These are phyloP conservation scores for Cyprinella venusta DNA, from an alignment of 2,797 vertebrate genomes.

Conservation along the genomic window DNA sequence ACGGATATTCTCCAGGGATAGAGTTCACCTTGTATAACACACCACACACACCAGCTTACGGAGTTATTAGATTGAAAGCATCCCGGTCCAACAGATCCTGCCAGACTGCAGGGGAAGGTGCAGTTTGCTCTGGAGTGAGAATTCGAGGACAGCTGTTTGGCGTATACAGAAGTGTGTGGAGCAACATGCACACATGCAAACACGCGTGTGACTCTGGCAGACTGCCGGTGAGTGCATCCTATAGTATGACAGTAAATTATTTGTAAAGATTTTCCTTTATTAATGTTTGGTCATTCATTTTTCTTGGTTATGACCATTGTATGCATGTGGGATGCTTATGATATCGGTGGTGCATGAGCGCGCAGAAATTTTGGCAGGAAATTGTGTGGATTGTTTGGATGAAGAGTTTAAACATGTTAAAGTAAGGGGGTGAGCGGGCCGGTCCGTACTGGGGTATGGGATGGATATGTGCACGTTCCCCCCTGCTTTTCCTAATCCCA, in stretches of 20 bases:
- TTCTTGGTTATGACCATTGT: background rate
- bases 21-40: conserved; percentile 3
- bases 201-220: conserved; percentile 3
- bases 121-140: background rate
- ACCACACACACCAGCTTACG: conserved; percentile 1
- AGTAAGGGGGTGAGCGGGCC: conserved; percentile 17
- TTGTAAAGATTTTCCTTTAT: conserved; percentile 24
- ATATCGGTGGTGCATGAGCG: background rate
- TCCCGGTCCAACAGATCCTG: conserved; percentile 9
- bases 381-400: conserved; percentile 30
- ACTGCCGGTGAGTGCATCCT: background rate
- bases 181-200: conserved; percentile 41
- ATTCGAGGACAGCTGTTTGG: background rate
- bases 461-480: background rate
- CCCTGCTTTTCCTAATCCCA: background rate
- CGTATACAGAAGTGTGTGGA: background rate
- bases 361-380: conserved; percentile 10
- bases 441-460: conserved; percentile 46
- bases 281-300: conserved; percentile 49
- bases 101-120: background rate
- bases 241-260: background rate
- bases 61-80: conserved; percentile 47
- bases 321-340: background rate
- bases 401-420: conserved; percentile 43
- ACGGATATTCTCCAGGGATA: background rate